phyloP scores from a whole-genome alignment of 2,113 vertebrate genomes.

The Lathamus discolor region DNA sequence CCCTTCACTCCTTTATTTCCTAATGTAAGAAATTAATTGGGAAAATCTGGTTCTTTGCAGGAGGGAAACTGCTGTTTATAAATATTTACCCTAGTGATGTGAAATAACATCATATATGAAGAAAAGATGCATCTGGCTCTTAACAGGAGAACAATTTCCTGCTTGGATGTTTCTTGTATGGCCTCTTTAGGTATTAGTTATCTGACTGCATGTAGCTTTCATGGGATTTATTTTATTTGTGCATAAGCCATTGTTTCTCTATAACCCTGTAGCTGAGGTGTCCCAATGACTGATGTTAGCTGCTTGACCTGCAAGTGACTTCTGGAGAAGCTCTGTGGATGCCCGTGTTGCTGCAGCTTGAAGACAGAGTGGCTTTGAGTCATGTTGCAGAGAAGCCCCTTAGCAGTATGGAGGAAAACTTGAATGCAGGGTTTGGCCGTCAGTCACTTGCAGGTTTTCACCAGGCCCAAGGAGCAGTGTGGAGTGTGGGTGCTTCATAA shows the following conservation, averaged over 20 bases:
- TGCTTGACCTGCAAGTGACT: neutral
- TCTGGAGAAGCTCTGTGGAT: neutral
- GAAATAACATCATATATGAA: neutral
- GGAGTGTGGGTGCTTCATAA: neutral
- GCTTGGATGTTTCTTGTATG: neutral
- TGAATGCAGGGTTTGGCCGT: neutral
- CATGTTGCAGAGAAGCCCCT: neutral
- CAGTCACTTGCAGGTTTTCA: neutral
- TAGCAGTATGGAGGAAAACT: neutral
- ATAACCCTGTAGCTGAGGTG: neutral
- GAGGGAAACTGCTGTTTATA: neutral
- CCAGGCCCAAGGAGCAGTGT: neutral
- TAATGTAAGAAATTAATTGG: neutral
- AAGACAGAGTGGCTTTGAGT: conserved; percentile 19
- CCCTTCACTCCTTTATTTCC: neutral
- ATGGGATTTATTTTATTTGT: neutral
- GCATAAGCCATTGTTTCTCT: neutral
- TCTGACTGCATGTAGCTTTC: neutral
- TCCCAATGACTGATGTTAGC: neutral
- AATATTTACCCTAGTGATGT: neutral
- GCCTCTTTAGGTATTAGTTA: neutral
- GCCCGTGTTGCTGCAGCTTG: neutral
- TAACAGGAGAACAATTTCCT: neutral
- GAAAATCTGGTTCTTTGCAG: neutral
- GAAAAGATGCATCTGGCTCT: neutral